Conservation (phyloP, 2,113 vertebrate genomes). For the Butorides virescens region DNA sequence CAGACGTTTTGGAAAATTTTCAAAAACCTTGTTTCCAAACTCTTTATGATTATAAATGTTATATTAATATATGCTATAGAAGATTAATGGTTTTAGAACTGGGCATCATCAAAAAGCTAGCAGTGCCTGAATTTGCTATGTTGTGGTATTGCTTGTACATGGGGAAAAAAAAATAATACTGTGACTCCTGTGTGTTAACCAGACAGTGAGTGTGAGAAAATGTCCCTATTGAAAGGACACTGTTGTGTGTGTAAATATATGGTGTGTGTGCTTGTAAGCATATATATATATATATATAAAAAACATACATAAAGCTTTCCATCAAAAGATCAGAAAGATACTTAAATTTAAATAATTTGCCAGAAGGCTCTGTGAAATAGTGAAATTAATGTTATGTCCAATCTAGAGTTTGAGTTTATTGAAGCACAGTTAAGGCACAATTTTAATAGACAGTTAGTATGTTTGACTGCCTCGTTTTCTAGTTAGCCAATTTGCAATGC, state of each 20-base stretch:
- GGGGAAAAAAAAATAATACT: background rate
- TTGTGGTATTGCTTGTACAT: background rate
- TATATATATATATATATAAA: background rate
- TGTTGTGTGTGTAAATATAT: fast-evolving
- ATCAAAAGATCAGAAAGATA: background rate
- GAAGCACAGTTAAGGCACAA: background rate
- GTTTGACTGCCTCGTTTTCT: background rate
- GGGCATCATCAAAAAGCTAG: background rate
- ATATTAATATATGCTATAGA: background rate
- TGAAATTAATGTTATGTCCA: background rate
- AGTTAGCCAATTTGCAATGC: background rate
- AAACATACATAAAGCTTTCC: background rate
- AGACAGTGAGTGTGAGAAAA: background rate
- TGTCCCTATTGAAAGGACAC: background rate
- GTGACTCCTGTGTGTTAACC: background rate
- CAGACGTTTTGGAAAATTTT: background rate
- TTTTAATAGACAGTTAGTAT: background rate
- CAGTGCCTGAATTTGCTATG: background rate
- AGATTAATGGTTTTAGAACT: background rate
- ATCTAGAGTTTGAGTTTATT: background rate
- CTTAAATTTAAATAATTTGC: background rate
- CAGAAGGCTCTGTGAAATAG: background rate
- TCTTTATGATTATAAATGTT: background rate
- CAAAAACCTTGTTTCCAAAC: background rate
- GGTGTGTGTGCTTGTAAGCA: background rate